Conservation (phyloP, 1,140 invertebrate species). For the Bombus vancouverensis region DNA sequence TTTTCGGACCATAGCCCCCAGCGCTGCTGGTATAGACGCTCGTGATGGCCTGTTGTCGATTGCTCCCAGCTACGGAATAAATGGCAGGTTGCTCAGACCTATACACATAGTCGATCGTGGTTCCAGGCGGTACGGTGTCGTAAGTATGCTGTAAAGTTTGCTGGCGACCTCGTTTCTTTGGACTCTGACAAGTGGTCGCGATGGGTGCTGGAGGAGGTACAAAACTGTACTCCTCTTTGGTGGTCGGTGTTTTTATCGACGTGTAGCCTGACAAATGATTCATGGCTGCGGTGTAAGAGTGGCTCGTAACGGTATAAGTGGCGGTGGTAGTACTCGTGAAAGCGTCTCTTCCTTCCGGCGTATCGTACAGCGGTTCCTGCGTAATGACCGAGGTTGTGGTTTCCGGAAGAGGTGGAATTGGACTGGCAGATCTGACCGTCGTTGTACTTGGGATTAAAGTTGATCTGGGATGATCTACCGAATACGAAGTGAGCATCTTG, state of each 20-base stretch:
- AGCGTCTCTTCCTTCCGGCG: conserved; percentile 77
- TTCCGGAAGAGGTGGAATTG: conserved; percentile 75
- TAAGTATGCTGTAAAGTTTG: conserved; percentile 73
- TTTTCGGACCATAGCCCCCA: conserved; percentile 84
- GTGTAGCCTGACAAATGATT: conserved; percentile 74
- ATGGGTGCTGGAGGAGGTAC: conserved; percentile 71
- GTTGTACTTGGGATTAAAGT: conserved; percentile 69
- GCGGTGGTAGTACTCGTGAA: conserved; percentile 61
- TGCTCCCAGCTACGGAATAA: conserved; percentile 89
- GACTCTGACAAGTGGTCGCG: conserved; percentile 71
- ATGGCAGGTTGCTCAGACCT: conserved; percentile 87
- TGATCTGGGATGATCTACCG: conserved; percentile 73
- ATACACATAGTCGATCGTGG: conserved; percentile 83
- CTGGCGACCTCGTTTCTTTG: conserved; percentile 75
- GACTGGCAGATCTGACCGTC: conserved; percentile 69
- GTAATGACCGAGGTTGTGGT: conserved; percentile 62
- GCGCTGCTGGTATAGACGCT: conserved; percentile 88
- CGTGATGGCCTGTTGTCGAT: conserved; percentile 87
- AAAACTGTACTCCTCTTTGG: conserved; percentile 77
- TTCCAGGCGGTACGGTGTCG: conserved; percentile 65
- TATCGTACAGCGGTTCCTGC: conserved; percentile 80
- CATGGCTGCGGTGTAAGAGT: conserved; percentile 65
- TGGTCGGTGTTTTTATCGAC: conserved; percentile 69
- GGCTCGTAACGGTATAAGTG: conserved; percentile 47
- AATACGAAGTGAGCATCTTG: conserved; percentile 77